Percentiles rank a stretch among this genome's conserved stretches.
Evolutionary conservation across 1,140 invertebrate genomes (phyloP).

Genomic region (Sitobion miscanthi): DNA sequence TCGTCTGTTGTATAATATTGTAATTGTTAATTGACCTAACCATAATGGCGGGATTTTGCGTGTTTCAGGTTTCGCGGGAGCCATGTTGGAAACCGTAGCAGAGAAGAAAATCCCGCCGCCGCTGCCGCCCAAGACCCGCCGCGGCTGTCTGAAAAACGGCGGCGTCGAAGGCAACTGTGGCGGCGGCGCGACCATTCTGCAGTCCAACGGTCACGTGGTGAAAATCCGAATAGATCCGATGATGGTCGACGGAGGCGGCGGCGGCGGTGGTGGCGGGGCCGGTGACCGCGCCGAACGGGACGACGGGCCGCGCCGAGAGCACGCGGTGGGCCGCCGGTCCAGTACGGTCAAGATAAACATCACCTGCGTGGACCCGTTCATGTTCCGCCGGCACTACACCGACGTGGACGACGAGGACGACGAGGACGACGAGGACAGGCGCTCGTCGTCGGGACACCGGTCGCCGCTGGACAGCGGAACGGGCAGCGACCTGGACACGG

Average conservation of each 20-base stretch:
- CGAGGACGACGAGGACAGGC: slow-evolving; percentile 44
- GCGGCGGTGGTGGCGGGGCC: slow-evolving; percentile 61
- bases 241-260: slow-evolving; percentile 63
- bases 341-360: slow-evolving; percentile 66
- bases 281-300: slow-evolving; percentile 63
- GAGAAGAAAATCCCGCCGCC: slow-evolving; percentile 61
- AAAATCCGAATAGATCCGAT: slow-evolving; percentile 60
- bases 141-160: slow-evolving; percentile 61
- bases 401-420: slow-evolving; percentile 53
- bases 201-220: slow-evolving; percentile 50
- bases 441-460: slow-evolving; percentile 71
- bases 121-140: slow-evolving; percentile 59
- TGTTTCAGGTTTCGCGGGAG: not conserved
- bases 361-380: slow-evolving; percentile 60
- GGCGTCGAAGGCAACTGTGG: not conserved
- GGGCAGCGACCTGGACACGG: slow-evolving; percentile 78
- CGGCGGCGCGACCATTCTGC: slow-evolving; percentile 12
- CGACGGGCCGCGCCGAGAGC: slow-evolving; percentile 62
- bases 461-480: slow-evolving; percentile 82
- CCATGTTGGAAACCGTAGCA: slow-evolving; percentile 67
- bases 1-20: too few species aligned
- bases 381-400: slow-evolving; percentile 12
- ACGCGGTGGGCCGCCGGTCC: slow-evolving; percentile 54
- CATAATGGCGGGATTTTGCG: not conserved
- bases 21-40: too few species aligned